Evolutionary conservation across 2,113 vertebrate species (phyloP).

Genomic region (Euleptes europaea): DNA sequence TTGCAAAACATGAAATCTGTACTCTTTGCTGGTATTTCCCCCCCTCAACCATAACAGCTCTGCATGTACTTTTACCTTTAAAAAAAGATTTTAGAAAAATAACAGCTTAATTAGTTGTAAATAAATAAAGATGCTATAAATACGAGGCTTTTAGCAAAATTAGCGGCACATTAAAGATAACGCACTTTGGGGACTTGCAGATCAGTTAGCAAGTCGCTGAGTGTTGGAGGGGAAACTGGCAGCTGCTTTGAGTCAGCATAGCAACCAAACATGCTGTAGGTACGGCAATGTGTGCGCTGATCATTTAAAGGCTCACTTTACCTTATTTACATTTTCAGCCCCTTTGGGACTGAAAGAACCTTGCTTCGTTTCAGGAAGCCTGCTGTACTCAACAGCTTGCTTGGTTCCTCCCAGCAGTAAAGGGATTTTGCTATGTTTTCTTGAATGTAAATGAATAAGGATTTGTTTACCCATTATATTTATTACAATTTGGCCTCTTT

Average conservation of each 20-base stretch:
- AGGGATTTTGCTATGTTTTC: neutral
- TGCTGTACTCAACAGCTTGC: neutral
- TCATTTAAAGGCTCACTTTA: slow-evolving; percentile 50
- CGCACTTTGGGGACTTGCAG: slow-evolving; percentile 66
- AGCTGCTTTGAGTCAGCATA: slow-evolving; percentile 68
- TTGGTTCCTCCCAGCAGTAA: neutral
- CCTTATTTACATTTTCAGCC: slow-evolving; percentile 52
- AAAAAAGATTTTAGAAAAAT: neutral
- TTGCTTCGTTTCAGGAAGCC: slow-evolving; percentile 21
- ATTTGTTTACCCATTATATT: neutral
- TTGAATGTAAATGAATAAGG: slow-evolving; percentile 14
- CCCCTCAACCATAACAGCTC: slow-evolving; percentile 15
- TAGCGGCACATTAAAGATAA: slow-evolving; percentile 71
- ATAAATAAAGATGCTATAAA: slow-evolving; percentile 68
- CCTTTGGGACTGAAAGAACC: slow-evolving; percentile 34
- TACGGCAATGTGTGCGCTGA: slow-evolving; percentile 49
- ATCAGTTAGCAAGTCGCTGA: slow-evolving; percentile 63
- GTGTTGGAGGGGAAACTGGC: slow-evolving; percentile 57
- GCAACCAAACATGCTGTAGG: slow-evolving; percentile 63
- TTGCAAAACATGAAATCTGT: slow-evolving; percentile 57
- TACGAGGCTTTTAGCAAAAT: slow-evolving; percentile 71
- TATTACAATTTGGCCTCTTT: neutral
- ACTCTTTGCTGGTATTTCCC: neutral
- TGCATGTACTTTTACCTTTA: neutral
- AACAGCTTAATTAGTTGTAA: slow-evolving; percentile 59